A percentile compares a stretch with the other conserved stretches of the same genome.
These are phyloP conservation scores for Sphaeridia pumilis DNA, from an alignment of 2,888 invertebrate species.

Conservation along the genomic window DNA sequence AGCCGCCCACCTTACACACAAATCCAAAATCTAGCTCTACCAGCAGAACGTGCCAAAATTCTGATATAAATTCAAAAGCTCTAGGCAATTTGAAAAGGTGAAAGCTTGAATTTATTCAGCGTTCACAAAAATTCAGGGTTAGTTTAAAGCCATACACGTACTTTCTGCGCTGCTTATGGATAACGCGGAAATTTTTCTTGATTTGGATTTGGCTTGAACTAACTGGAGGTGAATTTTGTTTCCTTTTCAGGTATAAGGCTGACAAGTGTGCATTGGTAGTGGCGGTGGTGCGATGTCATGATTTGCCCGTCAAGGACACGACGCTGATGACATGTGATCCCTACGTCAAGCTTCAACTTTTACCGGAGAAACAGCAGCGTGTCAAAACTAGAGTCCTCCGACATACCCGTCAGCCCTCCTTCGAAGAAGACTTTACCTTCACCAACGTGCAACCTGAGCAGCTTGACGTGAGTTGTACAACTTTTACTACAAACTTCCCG, in stretches of 20 bases:
- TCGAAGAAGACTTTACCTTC: constrained; percentile 98
- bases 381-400: constrained; percentile 92
- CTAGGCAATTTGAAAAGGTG: too few species aligned
- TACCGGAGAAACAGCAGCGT: constrained; percentile 96
- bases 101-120: too few species aligned
- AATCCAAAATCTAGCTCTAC: too few species aligned
- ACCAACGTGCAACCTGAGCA: constrained; percentile 83
- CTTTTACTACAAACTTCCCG: too few species aligned
- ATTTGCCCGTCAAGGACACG: constrained; percentile 73
- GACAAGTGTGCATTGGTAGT: constrained; percentile 85
- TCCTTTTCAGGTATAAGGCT: constrained; percentile 60
- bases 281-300: constrained; percentile 79
- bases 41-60: too few species aligned
- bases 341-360: constrained; percentile 90
- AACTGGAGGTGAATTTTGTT: too few species aligned
- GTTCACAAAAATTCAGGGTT: too few species aligned
- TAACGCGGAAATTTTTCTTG: too few species aligned
- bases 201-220: background rate
- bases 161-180: too few species aligned
- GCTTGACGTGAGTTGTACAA: constrained; percentile 48
- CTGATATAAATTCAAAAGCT: too few species aligned
- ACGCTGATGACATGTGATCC: constrained; percentile 78
- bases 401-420: constrained; percentile 90
- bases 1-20: too few species aligned
- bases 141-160: too few species aligned